Evolutionary conservation across 1,140 invertebrate species (phyloP), one percentile per base, ranked within the genome.

Genomic region (Drosophila carrolli): DNA sequence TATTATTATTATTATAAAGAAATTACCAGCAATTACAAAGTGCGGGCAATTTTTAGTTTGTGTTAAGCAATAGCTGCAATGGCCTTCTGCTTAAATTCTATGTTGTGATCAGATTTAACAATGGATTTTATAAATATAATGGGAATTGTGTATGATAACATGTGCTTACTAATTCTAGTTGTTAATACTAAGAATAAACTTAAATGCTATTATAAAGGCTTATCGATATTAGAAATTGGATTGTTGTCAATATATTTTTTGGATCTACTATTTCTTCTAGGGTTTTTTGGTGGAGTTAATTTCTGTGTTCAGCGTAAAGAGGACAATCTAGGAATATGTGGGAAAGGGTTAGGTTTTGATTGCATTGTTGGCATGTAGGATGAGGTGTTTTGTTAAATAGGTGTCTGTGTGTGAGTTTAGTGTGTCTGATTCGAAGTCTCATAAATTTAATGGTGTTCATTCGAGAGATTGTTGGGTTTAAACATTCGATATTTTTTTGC

Each of bases 11-110:
- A 23, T 23, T 23, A 23, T 23, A 23, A 23, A 23, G 23, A 23
- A 23, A 4, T 23, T 57, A 29, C 40, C 40, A 11, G 9, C 14
- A 57, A 44, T 57, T 57, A 44, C 27, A 57, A 57, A 46, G 23
- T 44, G 27, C 27, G 8, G 27, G 19, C 27, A 57, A 44, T 57
- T 57, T 57, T 56, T 29, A 2, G 5, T 56, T 56, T 43, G 23
- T 56, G 54, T 43, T 56, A 56, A 55, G 40, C 54, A 56, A 56
- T 56, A 56, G 54, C 37, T 56, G 2, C 38, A 43, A 41, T 56
- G 54, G 16, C 53, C 16, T 41, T 41, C 38, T 40, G 38, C 53
- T 55, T 55, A 43, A 55, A 40, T 5, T 13, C 10, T 41, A 23
- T 23, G 23, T 23, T 23, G 23, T 23, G 23, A 23, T 23, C 23